A percentile compares a stretch with the other conserved stretches of the same genome.
Evolutionary conservation across 1,140 invertebrate genomes (phyloP).

Genomic region (Neotoxoptera formosana): DNA sequence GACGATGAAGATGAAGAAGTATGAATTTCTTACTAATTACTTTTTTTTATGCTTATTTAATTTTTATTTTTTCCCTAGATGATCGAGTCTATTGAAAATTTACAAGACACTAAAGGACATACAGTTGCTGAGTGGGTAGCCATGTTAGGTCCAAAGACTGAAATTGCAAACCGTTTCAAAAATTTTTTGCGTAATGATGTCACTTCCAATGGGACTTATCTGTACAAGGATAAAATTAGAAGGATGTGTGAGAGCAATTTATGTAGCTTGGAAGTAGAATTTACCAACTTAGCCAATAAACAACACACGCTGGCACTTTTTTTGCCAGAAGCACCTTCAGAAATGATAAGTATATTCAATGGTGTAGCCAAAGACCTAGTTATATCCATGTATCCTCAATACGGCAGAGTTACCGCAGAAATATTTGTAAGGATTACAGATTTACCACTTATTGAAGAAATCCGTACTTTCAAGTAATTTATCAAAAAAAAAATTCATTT

Average conservation of each 20-base stretch:
- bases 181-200: constrained; percentile 92
- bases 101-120: constrained; percentile 95
- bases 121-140: constrained; percentile 94
- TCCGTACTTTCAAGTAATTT: constrained; percentile 84
- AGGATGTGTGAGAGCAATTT: constrained; percentile 94
- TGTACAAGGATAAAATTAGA: constrained; percentile 92
- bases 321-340: constrained; percentile 93
- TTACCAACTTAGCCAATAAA: constrained; percentile 85
- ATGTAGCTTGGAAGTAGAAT: constrained; percentile 93
- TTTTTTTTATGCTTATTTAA: constrained; percentile 7
- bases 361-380: constrained; percentile 94
- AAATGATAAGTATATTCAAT: constrained; percentile 96
- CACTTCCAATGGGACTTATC: constrained; percentile 82
- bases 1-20: constrained; percentile 78
- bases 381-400: constrained; percentile 93
- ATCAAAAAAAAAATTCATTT: neutral
- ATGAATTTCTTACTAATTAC: neutral
- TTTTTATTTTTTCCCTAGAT: constrained; percentile 67
- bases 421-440: constrained; percentile 95
- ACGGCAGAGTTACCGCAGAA: constrained; percentile 91
- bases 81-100: constrained; percentile 97
- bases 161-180: constrained; percentile 97
- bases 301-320: constrained; percentile 96
- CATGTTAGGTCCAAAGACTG: constrained; percentile 93
- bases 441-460: constrained; percentile 93